These are phyloP conservation scores for Gavia stellata DNA, from an alignment of 2,113 vertebrate genomes.

Conservation along the genomic window DNA sequence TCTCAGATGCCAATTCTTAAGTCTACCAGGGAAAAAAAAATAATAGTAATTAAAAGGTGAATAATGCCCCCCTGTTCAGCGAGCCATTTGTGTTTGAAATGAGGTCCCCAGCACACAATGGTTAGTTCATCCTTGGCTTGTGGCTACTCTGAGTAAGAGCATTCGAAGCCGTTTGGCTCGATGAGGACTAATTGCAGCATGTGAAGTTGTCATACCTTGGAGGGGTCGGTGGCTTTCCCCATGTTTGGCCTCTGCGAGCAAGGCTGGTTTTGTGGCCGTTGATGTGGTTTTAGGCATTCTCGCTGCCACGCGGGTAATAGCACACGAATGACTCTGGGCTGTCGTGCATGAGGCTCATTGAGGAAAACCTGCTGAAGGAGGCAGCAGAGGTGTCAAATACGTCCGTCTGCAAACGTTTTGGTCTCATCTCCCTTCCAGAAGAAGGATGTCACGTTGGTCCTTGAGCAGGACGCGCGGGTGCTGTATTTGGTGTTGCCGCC, in stretches of 20 bases:
- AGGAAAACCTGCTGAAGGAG: not conserved
- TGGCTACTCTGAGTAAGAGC: not conserved
- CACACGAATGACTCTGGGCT: fast-evolving
- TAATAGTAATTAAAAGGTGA: too few relatives aligned
- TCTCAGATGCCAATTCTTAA: not conserved
- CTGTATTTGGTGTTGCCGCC: not conserved
- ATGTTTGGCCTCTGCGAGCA: fast-evolving
- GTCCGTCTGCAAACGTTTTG: fast-evolving
- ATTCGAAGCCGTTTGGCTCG: fast-evolving
- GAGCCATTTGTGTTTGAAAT: not conserved
- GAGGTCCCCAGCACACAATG: fast-evolving
- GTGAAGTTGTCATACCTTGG: not conserved
- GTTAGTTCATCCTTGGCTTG: not conserved
- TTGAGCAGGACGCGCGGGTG: fast-evolving
- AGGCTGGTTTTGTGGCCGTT: not conserved
- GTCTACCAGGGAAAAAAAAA: not conserved
- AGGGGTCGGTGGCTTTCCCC: not conserved
- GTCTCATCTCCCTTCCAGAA: not conserved
- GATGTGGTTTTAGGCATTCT: not conserved
- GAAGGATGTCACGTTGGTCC: fast-evolving
- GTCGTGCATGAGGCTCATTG: fast-evolving
- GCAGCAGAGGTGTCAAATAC: too few relatives aligned
- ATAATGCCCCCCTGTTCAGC: not conserved
- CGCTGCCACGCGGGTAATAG: fast-evolving
- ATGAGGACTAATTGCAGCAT: not conserved